phyloP scores from a whole-genome alignment of 2,113 vertebrate genomes.

The Chamaea fasciata region DNA sequence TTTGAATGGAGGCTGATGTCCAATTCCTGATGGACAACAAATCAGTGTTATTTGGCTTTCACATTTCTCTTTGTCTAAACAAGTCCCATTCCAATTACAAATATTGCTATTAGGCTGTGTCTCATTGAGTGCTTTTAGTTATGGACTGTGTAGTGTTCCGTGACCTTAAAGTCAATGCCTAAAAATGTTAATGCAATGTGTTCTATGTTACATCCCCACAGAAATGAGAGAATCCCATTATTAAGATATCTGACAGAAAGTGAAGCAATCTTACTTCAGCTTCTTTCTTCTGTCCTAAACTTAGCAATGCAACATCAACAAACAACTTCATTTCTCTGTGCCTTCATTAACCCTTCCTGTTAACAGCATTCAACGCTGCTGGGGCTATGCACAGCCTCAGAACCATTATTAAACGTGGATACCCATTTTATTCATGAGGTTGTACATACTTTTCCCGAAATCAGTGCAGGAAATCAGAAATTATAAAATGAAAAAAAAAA shows the following conservation, averaged over 20 bases:
- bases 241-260: neutral
- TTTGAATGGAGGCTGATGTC: neutral
- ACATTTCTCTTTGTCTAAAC: neutral
- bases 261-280: neutral
- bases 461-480: neutral
- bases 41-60: neutral
- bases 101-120: neutral
- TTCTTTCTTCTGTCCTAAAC: neutral
- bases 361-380: neutral
- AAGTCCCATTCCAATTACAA: neutral
- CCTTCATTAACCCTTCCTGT: conserved; percentile 19
- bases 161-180: neutral
- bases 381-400: neutral
- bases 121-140: neutral
- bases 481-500: neutral
- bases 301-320: neutral
- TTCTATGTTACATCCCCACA: neutral
- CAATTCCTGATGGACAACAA: neutral
- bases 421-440: neutral
- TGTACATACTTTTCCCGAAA: neutral
- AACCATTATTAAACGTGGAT: neutral
- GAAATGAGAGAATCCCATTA: neutral
- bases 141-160: neutral
- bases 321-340: neutral
- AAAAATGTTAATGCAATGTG: neutral